Evolutionary conservation across 2,888 invertebrate species (phyloP).

Genomic region (Sinotaia quadrata): DNA sequence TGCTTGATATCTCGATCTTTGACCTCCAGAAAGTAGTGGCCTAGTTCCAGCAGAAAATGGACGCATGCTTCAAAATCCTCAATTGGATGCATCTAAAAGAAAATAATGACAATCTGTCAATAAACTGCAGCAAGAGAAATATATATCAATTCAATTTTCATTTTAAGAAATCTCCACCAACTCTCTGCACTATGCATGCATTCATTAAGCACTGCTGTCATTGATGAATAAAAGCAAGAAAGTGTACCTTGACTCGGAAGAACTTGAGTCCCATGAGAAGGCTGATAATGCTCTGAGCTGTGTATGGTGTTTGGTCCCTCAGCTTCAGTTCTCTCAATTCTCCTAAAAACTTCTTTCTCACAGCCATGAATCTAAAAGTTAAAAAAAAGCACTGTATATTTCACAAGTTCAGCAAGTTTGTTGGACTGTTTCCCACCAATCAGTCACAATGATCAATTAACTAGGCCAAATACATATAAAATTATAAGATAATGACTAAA

Average conservation of each 20-base stretch:
- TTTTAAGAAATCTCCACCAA: too few relatives aligned
- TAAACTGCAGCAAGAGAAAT: too few relatives aligned
- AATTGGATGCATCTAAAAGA: constrained; percentile 92
- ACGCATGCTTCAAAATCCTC: constrained; percentile 99
- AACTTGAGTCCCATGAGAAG: constrained; percentile 99
- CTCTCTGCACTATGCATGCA: too few relatives aligned
- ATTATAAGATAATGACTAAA: too few relatives aligned
- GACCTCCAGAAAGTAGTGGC: constrained; percentile 97
- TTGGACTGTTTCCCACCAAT: too few relatives aligned
- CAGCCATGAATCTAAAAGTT: constrained; percentile 89
- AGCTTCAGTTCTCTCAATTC: constrained; percentile 88
- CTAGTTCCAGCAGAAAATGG: constrained; percentile 98
- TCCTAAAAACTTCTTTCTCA: constrained; percentile 90
- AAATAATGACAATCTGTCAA: constrained; percentile 6
- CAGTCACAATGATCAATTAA: too few relatives aligned
- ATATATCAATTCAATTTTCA: too few relatives aligned
- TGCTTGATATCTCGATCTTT: constrained; percentile 99
- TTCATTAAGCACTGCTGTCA: too few relatives aligned
- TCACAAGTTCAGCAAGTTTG: too few relatives aligned
- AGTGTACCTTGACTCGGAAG: constrained; percentile 85
- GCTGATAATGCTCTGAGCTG: constrained; percentile 91
- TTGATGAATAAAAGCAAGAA: too few relatives aligned
- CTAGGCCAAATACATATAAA: too few relatives aligned
- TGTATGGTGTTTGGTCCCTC: constrained; percentile 88
- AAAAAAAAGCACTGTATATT: too few relatives aligned